Conservation (phyloP, 2,888 invertebrate species). For the Patella pellucida region DNA sequence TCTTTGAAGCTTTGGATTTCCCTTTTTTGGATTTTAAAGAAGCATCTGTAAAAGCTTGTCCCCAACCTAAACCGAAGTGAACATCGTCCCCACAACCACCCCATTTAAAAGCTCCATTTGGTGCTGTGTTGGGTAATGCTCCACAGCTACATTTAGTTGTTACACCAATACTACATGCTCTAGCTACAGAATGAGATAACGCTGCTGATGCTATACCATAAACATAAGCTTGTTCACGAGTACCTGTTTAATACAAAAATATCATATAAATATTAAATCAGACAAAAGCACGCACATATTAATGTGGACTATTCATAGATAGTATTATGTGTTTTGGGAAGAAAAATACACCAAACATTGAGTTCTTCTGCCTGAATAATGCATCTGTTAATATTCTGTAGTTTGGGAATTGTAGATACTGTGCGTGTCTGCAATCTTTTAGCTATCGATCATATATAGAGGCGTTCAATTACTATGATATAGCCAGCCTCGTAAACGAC, state of each 20-base stretch:
- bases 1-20: slow-evolving; percentile 50
- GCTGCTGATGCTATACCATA: slow-evolving; percentile 87
- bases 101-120: slow-evolving; percentile 84
- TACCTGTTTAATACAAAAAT: slow-evolving; percentile 75
- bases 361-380: too few relatives aligned
- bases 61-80: slow-evolving; percentile 60
- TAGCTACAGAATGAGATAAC: slow-evolving; percentile 81
- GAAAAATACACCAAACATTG: too few relatives aligned
- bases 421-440: too few relatives aligned
- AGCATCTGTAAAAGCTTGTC: slow-evolving; percentile 69
- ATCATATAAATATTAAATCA: too few relatives aligned
- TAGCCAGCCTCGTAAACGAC: too few relatives aligned
- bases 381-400: too few relatives aligned
- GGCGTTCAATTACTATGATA: too few relatives aligned
- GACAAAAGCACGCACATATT: too few relatives aligned
- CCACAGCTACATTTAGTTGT: slow-evolving; percentile 86
- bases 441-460: too few relatives aligned
- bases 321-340: too few relatives aligned
- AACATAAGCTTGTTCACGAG: slow-evolving; percentile 87
- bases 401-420: too few relatives aligned
- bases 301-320: too few relatives aligned
- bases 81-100: slow-evolving; percentile 88
- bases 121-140: slow-evolving; percentile 79
- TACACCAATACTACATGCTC: slow-evolving; percentile 83
- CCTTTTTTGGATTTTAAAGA: slow-evolving; percentile 48